A percentile compares a stretch with the other conserved stretches of the same genome.
phyloP scores from a whole-genome alignment of 1,140 invertebrate genomes.

The Neoseiulus cucumeris region DNA sequence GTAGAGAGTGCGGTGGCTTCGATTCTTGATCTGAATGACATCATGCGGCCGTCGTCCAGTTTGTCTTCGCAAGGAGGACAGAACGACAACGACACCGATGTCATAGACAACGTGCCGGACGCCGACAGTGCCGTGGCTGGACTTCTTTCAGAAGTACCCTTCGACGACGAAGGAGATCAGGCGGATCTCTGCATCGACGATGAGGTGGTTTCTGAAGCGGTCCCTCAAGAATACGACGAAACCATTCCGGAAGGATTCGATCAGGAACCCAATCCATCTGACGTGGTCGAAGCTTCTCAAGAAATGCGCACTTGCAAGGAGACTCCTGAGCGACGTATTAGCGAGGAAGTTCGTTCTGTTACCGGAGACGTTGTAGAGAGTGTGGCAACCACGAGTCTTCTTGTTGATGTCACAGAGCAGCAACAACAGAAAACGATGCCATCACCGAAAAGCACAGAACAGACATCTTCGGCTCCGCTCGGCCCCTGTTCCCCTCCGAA shows the following conservation, averaged over 20 bases:
- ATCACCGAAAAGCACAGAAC: background rate
- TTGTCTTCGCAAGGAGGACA: background rate
- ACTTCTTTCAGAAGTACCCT: background rate
- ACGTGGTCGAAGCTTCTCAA: too few species aligned
- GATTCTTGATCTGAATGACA: background rate
- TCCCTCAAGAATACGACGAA: too few species aligned
- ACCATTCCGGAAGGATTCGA: too few species aligned
- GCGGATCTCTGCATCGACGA: background rate
- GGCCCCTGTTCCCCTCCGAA: background rate
- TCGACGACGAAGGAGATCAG: background rate
- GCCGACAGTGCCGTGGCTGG: background rate
- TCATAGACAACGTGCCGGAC: background rate
- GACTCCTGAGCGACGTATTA: background rate
- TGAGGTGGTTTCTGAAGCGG: background rate
- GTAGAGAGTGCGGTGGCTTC: constrained; percentile 7
- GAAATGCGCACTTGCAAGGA: too few species aligned
- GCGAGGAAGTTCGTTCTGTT: background rate
- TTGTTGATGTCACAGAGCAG: background rate
- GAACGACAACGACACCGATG: background rate
- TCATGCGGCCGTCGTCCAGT: background rate
- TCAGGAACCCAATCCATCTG: too few species aligned
- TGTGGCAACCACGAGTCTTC: background rate
- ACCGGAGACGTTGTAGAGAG: constrained; percentile 10
- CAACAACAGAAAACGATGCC: background rate
- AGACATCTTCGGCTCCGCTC: background rate